Base-by-base conservation (phyloP, 37 sponge, comb jelly and placozoan genomes). In the Chondrilla cf. caribensis region DNA sequence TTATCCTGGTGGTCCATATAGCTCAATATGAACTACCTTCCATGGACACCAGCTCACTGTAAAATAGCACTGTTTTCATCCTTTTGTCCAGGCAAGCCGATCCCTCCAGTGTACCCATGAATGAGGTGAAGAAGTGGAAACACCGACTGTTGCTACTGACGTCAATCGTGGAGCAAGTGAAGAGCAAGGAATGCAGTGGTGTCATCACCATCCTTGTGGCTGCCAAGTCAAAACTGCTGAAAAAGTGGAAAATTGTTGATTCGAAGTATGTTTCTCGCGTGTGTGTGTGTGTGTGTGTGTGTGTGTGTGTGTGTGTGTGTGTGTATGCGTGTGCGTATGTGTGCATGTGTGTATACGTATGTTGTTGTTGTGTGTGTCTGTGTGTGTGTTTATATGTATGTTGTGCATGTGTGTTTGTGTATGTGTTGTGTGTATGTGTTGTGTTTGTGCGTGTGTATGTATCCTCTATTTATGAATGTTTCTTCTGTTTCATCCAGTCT, bases 111-210 rank as follows among this genome's bases (percentile, higher is more conserved):
- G 77, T 89, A 35, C 88, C 90, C 1, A 58, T 91, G 68, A 66
- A 89, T 55, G 97, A 97, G 84, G 75, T 87, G 44, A 81, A 82
- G 58, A 89, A 94, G 38, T 94, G 95, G 95, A 89, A 87, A 77
- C 75, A 91, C 21, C 84, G 95, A 17, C 86, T 87, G 55, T 51
- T 79, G 2, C 62, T 97, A 25, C 84, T 97, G 25, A 77, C 67
- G 3, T 83, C 90, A 32, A 75, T 97, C 28, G 84, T 88, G 33
- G 95, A 93, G 57, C 97, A 97, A 78, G 85, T 97, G 51, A 97
- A 91, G 81, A 80, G 78, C 47, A 94, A 89, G 60, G 94, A 93
- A 58, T 84, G 90, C 76, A 94, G 75, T 55, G 77, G 76, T 14
- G 88, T 97, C 38, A 66, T 97, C 17, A 82, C 90, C 24, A 43